A percentile compares a stretch with the other conserved stretches of the same genome.
These are phyloP conservation scores for Catharus ustulatus DNA, from an alignment of 2,797 vertebrate genomes.

Conservation along the genomic window DNA sequence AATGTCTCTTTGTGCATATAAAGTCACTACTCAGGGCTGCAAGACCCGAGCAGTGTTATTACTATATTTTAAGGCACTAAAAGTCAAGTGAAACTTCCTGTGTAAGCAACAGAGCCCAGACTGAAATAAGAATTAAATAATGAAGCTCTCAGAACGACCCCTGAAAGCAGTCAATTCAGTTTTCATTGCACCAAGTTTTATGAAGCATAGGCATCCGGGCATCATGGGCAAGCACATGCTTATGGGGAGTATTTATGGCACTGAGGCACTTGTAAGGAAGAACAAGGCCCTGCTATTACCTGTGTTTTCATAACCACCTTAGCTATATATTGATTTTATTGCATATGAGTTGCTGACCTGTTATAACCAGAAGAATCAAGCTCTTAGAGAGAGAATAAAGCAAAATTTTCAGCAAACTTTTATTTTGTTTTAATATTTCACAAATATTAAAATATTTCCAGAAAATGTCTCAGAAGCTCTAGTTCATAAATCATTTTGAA, in stretches of 20 bases:
- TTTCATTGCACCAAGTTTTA: conserved; percentile 53
- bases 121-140: conserved; percentile 57
- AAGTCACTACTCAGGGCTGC: conserved; percentile 25
- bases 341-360: background rate
- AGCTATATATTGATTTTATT: conserved; percentile 6
- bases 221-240: background rate
- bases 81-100: conserved; percentile 58
- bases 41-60: background rate
- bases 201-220: background rate
- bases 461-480: background rate
- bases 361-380: conserved; percentile 12
- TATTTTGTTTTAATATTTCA: background rate
- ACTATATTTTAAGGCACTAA: conserved; percentile 42
- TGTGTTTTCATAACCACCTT: conserved; percentile 41
- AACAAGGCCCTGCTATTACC: conserved; percentile 13
- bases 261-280: conserved; percentile 11
- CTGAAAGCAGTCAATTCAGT: conserved; percentile 64
- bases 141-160: conserved; percentile 1
- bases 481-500: background rate
- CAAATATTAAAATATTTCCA: background rate
- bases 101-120: conserved; percentile 44
- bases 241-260: background rate
- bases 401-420: background rate
- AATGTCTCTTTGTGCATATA: conserved; percentile 57
- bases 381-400: background rate